These are phyloP conservation scores for Allobates femoralis DNA, from an alignment of 2,797 vertebrate genomes.

Conservation along the genomic window DNA sequence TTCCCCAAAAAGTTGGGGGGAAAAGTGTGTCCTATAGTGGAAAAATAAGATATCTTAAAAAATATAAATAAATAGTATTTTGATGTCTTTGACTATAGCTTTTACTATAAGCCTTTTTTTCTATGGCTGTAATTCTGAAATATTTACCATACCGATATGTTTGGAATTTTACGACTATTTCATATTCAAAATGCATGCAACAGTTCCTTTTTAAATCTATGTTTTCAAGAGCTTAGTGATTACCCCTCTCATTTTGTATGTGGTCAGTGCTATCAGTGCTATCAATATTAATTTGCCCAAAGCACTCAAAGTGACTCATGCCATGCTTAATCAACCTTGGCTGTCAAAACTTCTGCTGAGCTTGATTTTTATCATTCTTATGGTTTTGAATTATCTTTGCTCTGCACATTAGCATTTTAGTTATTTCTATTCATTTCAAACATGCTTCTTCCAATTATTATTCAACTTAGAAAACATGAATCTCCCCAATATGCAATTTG, in stretches of 20 bases:
- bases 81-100: neutral
- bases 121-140: neutral
- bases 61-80: neutral
- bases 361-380: neutral
- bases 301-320: neutral
- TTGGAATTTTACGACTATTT: neutral
- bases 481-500: slow-evolving; percentile 10
- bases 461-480: slow-evolving; percentile 23
- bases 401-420: neutral
- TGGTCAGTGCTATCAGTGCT: neutral
- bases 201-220: neutral
- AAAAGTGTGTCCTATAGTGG: too few relatives aligned
- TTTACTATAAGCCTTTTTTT: neutral
- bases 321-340: neutral
- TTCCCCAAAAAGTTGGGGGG: too few relatives aligned
- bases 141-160: neutral
- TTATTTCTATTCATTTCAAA: neutral
- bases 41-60: too few relatives aligned
- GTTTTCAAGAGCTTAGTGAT: slow-evolving; percentile 29
- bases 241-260: slow-evolving; percentile 3
- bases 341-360: neutral
- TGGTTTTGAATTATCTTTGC: neutral
- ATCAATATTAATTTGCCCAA: slow-evolving; percentile 9
- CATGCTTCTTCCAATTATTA: slow-evolving; percentile 8
- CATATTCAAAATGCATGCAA: slow-evolving; percentile 4